phyloP scores from a whole-genome alignment of 2,113 vertebrate species.

The Amphilophus citrinellus region DNA sequence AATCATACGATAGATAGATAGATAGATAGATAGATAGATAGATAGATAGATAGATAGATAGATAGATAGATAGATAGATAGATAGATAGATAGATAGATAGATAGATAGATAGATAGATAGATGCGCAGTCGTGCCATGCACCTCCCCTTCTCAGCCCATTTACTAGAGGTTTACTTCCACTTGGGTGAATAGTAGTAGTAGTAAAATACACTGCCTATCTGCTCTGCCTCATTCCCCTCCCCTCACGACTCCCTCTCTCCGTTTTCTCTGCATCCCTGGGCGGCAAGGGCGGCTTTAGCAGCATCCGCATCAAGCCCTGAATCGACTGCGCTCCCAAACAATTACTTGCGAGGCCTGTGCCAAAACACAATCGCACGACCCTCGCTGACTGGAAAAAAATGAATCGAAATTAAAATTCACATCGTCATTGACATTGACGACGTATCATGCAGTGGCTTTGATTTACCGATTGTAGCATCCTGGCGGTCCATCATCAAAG shows the following conservation, averaged over 20 bases:
- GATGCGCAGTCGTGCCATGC: conserved; percentile 39
- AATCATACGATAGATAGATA: conserved; percentile 8
- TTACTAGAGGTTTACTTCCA: conserved; percentile 76
- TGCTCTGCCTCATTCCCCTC: conserved; percentile 69
- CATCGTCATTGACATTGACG: conserved; percentile 72
- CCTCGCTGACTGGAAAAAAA: conserved; percentile 1
- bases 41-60: conserved; percentile 50
- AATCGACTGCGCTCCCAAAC: conserved; percentile 68
- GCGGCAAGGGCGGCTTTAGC: conserved; percentile 80
- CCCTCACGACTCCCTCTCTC: conserved; percentile 73
- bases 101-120: conserved; percentile 38
- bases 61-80: conserved; percentile 44
- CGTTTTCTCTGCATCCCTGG: conserved; percentile 76
- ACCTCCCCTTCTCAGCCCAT: conserved; percentile 55
- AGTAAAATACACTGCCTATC: conserved; percentile 69
- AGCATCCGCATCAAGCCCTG: conserved; percentile 77
- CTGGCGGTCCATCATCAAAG: conserved; percentile 75
- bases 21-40: conserved; percentile 46
- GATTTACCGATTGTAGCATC: conserved; percentile 78
- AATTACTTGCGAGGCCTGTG: conserved; percentile 67
- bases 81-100: background rate
- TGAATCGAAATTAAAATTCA: conserved; percentile 35
- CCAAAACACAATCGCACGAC: conserved; percentile 24
- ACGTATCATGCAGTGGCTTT: conserved; percentile 66
- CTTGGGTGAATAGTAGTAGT: conserved; percentile 76